Evolutionary conservation across 2,888 invertebrate species (phyloP), one percentile per base, ranked within the genome.

Genomic region (Seladonia tumulorum): DNA sequence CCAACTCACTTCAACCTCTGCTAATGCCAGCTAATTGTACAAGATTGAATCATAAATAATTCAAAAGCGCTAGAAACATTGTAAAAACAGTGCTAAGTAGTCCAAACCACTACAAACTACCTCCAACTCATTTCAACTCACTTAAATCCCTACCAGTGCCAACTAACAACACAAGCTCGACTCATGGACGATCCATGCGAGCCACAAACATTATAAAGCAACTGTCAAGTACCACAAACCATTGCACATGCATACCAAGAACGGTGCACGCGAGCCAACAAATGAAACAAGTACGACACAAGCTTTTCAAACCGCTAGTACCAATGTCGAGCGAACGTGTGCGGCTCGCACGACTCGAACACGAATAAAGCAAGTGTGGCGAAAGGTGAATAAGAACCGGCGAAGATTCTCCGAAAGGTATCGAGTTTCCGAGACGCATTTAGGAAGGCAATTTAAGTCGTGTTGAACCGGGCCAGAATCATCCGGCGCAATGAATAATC

Each of bases 401-500:
- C 45, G n/a, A 35, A 18, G 49, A 47, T 39, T 35, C 47, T 42
- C 57, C 29, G 45, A 53, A 57, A n/a, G n/a, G 16, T 49, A 29
- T 45, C 63, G 42, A 29, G 71, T 42, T 25, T n/a, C 79, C 47
- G 35, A 45, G 47, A n/a, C 18, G 47, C 73, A 47, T 70, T 77
- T 77, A 74, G 82, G 81, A 60, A 74, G 74, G 57, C 66, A 74
- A 81, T 84, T 81, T 77, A 66, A 73, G 49, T 79, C 53, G 60
- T 35, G 79, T 75, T 80, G 60, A 82, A 76, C 70, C 71, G 66
- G 29, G 72, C 63, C 71, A 66, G 84, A 79, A 86, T 83, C 74
- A 80, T 53, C 75, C 53, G 25, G 78, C 35, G 80, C 77, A 83
- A 85, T 85, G 86, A 75, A 78, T 85, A 86, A 86, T 87, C 77